Evolutionary conservation across 2,113 vertebrate genomes (phyloP).

Genomic region (Acanthisitta chloris): DNA sequence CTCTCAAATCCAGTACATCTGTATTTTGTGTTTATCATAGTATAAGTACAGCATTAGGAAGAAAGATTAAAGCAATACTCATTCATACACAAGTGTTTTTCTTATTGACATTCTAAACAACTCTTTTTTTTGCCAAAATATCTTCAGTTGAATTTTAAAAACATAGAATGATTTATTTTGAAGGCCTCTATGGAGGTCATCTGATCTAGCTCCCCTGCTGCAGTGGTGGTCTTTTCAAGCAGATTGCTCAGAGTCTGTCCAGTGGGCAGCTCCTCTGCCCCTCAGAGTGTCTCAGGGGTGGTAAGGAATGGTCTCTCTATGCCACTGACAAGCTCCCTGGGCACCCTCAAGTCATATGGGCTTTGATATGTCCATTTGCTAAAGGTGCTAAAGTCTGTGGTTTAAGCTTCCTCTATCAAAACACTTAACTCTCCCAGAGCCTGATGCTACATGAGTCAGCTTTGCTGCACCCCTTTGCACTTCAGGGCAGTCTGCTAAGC

Average conservation of each 20-base stretch:
- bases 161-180: neutral
- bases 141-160: neutral
- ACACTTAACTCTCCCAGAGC: neutral
- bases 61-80: neutral
- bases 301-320: neutral
- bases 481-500: neutral
- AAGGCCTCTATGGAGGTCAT: neutral
- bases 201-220: neutral
- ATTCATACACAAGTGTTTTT: rapidly evolving
- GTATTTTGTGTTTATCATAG: neutral
- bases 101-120: neutral
- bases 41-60: neutral
- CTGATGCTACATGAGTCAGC: neutral
- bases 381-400: neutral
- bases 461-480: neutral
- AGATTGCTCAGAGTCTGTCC: neutral
- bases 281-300: neutral
- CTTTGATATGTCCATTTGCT: neutral
- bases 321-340: neutral
- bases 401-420: neutral
- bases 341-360: rapidly evolving
- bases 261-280: neutral
- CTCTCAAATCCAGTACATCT: neutral
- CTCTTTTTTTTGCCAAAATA: neutral
- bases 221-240: neutral